Conservation (phyloP, 2,113 vertebrate species). For the Abramis brama region DNA sequence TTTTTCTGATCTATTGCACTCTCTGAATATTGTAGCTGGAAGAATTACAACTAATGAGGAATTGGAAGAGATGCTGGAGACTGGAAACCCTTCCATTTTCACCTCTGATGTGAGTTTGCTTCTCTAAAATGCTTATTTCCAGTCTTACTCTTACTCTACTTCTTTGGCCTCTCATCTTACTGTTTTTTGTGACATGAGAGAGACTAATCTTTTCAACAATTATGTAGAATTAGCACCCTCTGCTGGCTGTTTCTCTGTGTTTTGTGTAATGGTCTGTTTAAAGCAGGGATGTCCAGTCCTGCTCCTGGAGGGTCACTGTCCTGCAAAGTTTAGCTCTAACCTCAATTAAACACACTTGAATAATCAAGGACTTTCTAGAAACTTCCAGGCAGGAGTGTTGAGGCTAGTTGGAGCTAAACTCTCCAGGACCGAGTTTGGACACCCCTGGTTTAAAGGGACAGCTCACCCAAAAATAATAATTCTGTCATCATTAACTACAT, state of each 20-base stretch:
- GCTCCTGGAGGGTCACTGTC: too few relatives aligned
- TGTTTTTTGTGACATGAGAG: not conserved
- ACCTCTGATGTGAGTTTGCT: conserved; percentile 85
- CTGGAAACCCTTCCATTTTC: conserved; percentile 91
- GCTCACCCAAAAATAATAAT: not conserved
- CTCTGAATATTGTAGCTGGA: conserved; percentile 79
- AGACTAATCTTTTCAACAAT: not conserved
- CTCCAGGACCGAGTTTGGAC: too few relatives aligned
- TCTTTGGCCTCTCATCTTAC: conserved; percentile 8
- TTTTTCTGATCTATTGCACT: not conserved
- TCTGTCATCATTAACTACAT: not conserved
- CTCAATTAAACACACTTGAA: too few relatives aligned
- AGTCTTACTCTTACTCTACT: not conserved
- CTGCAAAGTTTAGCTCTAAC: too few relatives aligned
- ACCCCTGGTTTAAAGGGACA: too few relatives aligned
- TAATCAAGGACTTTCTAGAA: too few relatives aligned
- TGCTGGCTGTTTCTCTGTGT: not conserved
- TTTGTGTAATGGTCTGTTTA: not conserved
- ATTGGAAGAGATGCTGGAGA: conserved; percentile 95
- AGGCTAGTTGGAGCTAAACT: too few relatives aligned
- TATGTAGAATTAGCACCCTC: not conserved
- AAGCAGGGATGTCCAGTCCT: not conserved
- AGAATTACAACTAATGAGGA: conserved; percentile 88
- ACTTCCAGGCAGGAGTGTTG: too few relatives aligned
- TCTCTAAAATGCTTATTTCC: not conserved